A percentile compares a stretch with the other conserved stretches of the same genome.
phyloP scores from a whole-genome alignment of 2,797 vertebrate species.

The Melanotaenia nigrans region DNA sequence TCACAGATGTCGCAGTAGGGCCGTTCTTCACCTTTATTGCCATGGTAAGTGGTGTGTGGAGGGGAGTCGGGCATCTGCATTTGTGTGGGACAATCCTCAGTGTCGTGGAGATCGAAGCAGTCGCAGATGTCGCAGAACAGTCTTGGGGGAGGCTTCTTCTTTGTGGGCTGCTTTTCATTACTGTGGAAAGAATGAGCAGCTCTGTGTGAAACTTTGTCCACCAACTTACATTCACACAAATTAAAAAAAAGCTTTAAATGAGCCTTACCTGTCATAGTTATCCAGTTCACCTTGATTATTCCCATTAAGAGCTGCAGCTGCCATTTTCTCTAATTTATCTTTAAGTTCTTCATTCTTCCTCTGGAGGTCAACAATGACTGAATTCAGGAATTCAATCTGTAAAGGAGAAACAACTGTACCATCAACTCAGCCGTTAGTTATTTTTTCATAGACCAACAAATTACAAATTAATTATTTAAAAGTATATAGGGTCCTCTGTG shows the following conservation, averaged over 20 bases:
- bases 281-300: slow-evolving; percentile 87
- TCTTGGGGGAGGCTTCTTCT: slow-evolving; percentile 91
- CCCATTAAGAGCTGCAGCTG: slow-evolving; percentile 93
- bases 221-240: background rate
- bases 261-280: slow-evolving; percentile 86
- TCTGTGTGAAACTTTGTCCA: background rate
- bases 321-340: slow-evolving; percentile 92
- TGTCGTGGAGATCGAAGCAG: slow-evolving; percentile 97
- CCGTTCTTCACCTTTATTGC: slow-evolving; percentile 89
- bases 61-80: slow-evolving; percentile 90
- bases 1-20: slow-evolving; percentile 97
- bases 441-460: background rate
- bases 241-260: background rate
- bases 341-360: slow-evolving; percentile 91
- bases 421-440: slow-evolving; percentile 13
- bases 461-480: slow-evolving; percentile 4
- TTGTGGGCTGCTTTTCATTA: slow-evolving; percentile 77
- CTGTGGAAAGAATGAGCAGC: slow-evolving; percentile 30
- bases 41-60: slow-evolving; percentile 91
- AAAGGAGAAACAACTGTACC: slow-evolving; percentile 7
- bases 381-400: slow-evolving; percentile 97
- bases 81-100: slow-evolving; percentile 97
- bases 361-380: slow-evolving; percentile 96
- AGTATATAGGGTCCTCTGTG: background rate
- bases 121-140: slow-evolving; percentile 99